Evolutionary conservation across 2,888 invertebrate species (phyloP).

Genomic region (Thelaira solivaga): DNA sequence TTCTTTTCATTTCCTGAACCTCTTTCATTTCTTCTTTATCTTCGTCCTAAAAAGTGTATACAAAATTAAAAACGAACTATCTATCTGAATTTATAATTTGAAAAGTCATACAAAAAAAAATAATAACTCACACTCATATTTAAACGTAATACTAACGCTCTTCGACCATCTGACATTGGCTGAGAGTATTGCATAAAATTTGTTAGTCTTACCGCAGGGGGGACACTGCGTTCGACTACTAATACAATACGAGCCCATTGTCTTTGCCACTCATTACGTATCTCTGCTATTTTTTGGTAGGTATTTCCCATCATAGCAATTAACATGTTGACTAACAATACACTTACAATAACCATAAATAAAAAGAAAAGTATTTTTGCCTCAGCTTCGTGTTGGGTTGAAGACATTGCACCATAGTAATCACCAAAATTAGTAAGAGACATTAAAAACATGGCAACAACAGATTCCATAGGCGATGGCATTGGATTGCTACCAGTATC

Average conservation of each 20-base stretch:
- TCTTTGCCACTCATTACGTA: constrained; percentile 98
- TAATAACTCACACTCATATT: constrained; percentile 87
- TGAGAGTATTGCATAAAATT: constrained; percentile 95
- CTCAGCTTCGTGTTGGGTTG: constrained; percentile 91
- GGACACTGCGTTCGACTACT: constrained; percentile 97
- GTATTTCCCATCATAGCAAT: constrained; percentile 99
- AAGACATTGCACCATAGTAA: constrained; percentile 93
- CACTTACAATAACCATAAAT: constrained; percentile 97
- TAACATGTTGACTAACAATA: constrained; percentile 96
- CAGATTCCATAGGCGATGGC: constrained; percentile 94
- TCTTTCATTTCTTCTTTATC: constrained; percentile 97
- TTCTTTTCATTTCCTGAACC: constrained; percentile 91
- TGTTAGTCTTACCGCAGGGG: constrained; percentile 89
- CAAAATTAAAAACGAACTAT: neutral
- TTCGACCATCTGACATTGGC: constrained; percentile 91
- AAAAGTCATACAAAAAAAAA: neutral
- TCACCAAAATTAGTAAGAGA: constrained; percentile 97
- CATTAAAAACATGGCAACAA: constrained; percentile 99
- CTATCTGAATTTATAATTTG: neutral
- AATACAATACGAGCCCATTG: constrained; percentile 98
- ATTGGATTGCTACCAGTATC: constrained; percentile 90
- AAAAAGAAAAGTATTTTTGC: constrained; percentile 96
- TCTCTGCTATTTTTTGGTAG: constrained; percentile 97
- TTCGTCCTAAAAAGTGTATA: constrained; percentile 82
- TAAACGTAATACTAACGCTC: constrained; percentile 90